Evolutionary conservation across 2,113 vertebrate species (phyloP), one percentile per base, ranked within the genome.

Genomic region (Zapornia atra): DNA sequence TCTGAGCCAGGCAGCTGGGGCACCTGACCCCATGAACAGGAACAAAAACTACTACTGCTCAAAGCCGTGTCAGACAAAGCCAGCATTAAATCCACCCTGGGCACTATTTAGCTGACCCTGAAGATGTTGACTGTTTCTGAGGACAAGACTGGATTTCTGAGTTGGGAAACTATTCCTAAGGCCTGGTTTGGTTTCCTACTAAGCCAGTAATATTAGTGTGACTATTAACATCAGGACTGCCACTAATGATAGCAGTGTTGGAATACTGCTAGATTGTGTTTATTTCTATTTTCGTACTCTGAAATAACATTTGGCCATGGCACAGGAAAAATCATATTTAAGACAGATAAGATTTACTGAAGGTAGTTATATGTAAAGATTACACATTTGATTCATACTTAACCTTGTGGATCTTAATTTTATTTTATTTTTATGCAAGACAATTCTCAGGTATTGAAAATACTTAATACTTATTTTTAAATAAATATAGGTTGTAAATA

Each of bases 1-100:
- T 94, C 84, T 83, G 63, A 95, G 85, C 71, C 68, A 86, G 87
- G 79, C 71, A 93, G 51, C 68, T 83, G 48, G 90, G 88, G 46
- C 92, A 82, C 3, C 1, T 53, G 82, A 96, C 93, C 88, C 60
- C 53, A 10, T 15, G 64, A 84, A 60, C 51, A 75, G 51, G 68
- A 88, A 14, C 25, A 81, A 86, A 96, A 94, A 21, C 79, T 92
- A 56, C 51, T 80, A 68, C 85, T 81, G 79, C 82, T 86, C 85
- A n/a, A 75, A 96, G 76, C 46, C 65, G 8, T 86, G 64, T 71
- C 10, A 25, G 88, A 77, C 61, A 88, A 59, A 92, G 19, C 9
- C 42, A 75, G 85, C 76, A 60, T 44, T 92, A 94, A 96, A 94
- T 96, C 71, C 64, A 90, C 21, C 22, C 61, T 12, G 57, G 60